Evolutionary conservation across 1,140 invertebrate species (phyloP), one percentile per base, ranked within the genome.

Genomic region (Hermatobates lingyangjiaoensis): DNA sequence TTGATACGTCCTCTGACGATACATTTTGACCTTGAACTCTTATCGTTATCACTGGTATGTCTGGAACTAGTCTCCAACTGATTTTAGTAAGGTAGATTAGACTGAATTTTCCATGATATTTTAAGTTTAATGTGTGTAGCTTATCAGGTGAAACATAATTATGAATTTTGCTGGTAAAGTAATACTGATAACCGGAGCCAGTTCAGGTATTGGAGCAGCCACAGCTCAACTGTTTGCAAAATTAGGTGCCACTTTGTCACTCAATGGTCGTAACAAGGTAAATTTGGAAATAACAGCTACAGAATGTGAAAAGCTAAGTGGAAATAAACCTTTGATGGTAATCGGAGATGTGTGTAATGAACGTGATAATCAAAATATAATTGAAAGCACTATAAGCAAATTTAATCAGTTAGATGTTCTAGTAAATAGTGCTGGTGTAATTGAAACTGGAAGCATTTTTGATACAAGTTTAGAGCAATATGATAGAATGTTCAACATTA

Each of bases 351-450:
- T 93, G 50, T 80, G 74, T 3, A 80, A 80, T 54, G 85, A 89
- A 51, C 79, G 74, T 3, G 79, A 79, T 54, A 76, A 78, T 1
- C 70, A 83, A 60, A 74, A 71, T 2, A 79, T 89, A 34, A 60
- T 89, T 0, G 70, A 83, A 2, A 72, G 70, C 1, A 84, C 82
- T 0, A 66, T 87, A 12, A 66, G 76, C 49, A 72, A 79, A 54
- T 84, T 74, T 63, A 79, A 81, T 2, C 73, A 75, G 60, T 63
- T 88, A 3, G 82, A 88, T 67, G 74, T 87, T 27, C 64, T 89
- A 27, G 71, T 94, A 0, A 95, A 94, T 65, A 87, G 83, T 72
- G 90, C 89, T 30, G 90, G 89, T 3, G 79, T 87, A 46, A 62
- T 92, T 21, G 83, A 82, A 61, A 68, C 64, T 42, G 91, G 89